phyloP scores from a whole-genome alignment of 2,888 invertebrate species.

The Pollenia angustigena region DNA sequence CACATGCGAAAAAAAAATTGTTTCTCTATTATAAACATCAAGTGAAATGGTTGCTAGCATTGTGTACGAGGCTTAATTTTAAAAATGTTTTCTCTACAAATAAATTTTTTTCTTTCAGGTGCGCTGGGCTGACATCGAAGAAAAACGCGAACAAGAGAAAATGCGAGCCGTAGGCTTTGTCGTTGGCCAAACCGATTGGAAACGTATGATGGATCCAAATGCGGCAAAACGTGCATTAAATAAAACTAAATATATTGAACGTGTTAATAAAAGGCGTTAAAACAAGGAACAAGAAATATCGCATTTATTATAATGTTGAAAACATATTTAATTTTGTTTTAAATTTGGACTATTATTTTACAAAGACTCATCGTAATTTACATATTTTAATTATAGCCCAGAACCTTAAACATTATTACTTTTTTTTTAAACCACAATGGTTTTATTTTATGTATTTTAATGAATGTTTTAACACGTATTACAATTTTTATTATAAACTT shows the following conservation, averaged over 20 bases:
- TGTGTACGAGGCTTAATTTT: neutral
- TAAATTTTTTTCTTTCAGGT: conserved; percentile 87
- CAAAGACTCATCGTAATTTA: conserved; percentile 7
- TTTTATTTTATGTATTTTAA: too few species aligned
- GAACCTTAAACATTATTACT: too few species aligned
- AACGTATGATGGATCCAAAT: conserved; percentile 96
- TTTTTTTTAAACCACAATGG: too few species aligned
- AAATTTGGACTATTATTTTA: conserved; percentile 26
- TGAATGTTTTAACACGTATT: too few species aligned
- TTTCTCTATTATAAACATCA: too few species aligned
- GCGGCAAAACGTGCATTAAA: conserved; percentile 95
- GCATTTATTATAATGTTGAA: conserved; percentile 61
- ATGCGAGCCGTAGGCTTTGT: conserved; percentile 98
- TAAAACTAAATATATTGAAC: conserved; percentile 95
- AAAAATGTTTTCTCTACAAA: neutral
- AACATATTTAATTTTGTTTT: conserved; percentile 67
- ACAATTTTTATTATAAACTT: too few species aligned
- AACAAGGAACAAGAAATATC: conserved; percentile 32
- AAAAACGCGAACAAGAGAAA: conserved; percentile 94
- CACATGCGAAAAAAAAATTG: too few species aligned
- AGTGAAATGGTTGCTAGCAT: too few species aligned
- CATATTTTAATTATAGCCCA: neutral
- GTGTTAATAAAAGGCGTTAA: conserved; percentile 83
- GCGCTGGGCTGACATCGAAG: conserved; percentile 99
- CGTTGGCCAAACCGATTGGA: conserved; percentile 98